These are phyloP conservation scores for Tenebrosternarchus preto DNA, from an alignment of 2,113 vertebrate species.

Conservation along the genomic window DNA sequence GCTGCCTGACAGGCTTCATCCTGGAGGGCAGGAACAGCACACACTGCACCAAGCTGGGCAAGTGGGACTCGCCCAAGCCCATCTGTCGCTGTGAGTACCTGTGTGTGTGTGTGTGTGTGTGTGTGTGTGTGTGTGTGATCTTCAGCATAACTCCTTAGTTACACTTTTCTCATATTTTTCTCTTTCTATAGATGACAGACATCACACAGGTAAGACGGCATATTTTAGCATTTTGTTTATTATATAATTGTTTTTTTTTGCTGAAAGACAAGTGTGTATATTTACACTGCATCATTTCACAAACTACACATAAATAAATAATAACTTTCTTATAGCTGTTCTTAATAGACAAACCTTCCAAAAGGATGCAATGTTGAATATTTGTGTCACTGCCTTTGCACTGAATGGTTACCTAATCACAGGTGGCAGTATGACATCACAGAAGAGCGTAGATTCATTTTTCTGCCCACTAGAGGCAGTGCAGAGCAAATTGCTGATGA, in stretches of 20 bases:
- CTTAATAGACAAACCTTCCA: background rate
- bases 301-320: too few relatives aligned
- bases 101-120: background rate
- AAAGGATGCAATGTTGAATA: conserved; percentile 26
- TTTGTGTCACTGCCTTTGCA: background rate
- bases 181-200: conserved; percentile 63
- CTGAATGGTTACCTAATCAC: background rate
- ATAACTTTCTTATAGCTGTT: background rate
- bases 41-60: conserved; percentile 86
- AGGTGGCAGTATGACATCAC: conserved; percentile 30
- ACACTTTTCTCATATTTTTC: background rate
- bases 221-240: background rate
- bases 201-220: conserved; percentile 66
- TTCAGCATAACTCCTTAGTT: background rate
- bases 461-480: background rate
- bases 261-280: too few relatives aligned
- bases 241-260: too few relatives aligned
- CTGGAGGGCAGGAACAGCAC: conserved; percentile 84
- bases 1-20: conserved; percentile 84
- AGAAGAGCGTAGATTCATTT: background rate
- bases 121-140: background rate
- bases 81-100: conserved; percentile 83
- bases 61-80: conserved; percentile 88
- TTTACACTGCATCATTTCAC: too few relatives aligned
- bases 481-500: background rate